These are phyloP conservation scores for Leucoraja erinaceus DNA, from an alignment of 2,113 vertebrate genomes.

Conservation along the genomic window DNA sequence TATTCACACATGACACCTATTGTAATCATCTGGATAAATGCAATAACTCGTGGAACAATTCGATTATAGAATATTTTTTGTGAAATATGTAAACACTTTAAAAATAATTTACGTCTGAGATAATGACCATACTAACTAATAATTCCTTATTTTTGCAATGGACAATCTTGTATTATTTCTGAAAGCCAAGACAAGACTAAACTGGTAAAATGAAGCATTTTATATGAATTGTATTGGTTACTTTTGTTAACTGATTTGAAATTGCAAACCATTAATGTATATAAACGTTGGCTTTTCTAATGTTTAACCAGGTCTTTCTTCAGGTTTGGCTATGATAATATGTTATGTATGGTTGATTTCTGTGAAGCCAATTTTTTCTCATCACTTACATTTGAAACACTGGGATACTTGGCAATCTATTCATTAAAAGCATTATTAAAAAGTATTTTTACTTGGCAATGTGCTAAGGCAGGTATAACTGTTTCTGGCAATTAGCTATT, in stretches of 20 bases:
- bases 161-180: not conserved
- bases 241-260: not conserved
- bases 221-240: not conserved
- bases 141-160: not conserved
- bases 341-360: not conserved
- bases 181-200: not conserved
- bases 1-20: not conserved
- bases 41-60: not conserved
- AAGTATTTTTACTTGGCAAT: not conserved
- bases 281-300: too few species aligned
- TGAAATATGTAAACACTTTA: not conserved
- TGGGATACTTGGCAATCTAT: not conserved
- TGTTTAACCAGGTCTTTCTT: not conserved
- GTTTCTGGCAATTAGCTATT: not conserved
- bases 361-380: not conserved
- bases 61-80: too few species aligned
- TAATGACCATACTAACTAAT: not conserved
- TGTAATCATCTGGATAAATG: not conserved
- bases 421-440: not conserved
- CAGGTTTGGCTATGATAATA: not conserved
- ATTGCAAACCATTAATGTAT: not conserved
- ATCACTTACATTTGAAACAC: not conserved
- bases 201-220: constrained; percentile 1
- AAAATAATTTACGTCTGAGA: not conserved
- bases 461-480: not conserved